Conservation (phyloP, 2,113 vertebrate genomes). For the Triplophysa dalaica region DNA sequence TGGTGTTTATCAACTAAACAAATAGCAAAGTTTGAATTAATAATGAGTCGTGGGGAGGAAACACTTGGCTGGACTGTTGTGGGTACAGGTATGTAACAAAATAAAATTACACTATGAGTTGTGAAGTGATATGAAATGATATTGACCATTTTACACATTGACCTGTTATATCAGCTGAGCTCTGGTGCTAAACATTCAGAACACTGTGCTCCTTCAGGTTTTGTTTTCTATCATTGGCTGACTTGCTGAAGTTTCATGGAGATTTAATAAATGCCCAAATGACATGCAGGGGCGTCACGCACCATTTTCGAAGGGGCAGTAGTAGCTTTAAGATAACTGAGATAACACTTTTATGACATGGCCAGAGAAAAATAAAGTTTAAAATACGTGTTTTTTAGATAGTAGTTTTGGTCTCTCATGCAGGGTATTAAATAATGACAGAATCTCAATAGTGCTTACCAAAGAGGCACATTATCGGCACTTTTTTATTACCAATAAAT, state of each 20-base stretch:
- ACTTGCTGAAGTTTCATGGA: no score
- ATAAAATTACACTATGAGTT: not conserved
- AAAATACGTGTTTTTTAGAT: no score
- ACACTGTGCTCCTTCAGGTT: conserved; percentile 10
- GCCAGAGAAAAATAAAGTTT: no score
- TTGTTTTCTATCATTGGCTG: not conserved
- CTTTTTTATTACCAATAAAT: not conserved
- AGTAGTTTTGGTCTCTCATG: no score
- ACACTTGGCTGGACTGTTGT: not conserved
- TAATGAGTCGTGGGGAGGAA: not conserved
- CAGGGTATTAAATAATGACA: no score
- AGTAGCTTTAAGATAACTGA: no score
- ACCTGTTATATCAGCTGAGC: not conserved
- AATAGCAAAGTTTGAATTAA: not conserved
- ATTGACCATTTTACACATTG: not conserved
- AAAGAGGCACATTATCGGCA: no score
- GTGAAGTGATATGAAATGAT: conserved; percentile 5
- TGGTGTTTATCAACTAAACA: not conserved
- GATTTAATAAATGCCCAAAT: not conserved
- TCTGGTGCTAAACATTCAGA: not conserved
- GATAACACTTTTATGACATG: no score
- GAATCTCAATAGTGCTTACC: not conserved
- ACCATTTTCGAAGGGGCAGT: no score
- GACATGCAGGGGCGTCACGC: not conserved
- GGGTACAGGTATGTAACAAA: not conserved